Evolutionary conservation across 2,113 vertebrate species (phyloP), one percentile per base, ranked within the genome.

Genomic region (Channa maculata): DNA sequence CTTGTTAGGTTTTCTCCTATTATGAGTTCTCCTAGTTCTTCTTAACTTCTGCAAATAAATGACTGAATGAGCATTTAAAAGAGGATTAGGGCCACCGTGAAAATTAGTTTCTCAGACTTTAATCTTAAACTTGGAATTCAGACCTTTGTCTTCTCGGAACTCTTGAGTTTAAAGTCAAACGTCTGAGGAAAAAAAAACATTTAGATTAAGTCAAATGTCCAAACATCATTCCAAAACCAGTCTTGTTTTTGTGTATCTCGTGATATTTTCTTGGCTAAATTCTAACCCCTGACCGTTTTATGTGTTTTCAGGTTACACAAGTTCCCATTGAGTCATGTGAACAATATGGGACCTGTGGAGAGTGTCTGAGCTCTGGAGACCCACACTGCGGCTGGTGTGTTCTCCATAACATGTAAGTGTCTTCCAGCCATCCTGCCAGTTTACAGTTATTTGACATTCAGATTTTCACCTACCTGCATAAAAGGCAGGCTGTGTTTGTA

Each of bases 321-420:
- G 96, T 99, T 71, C 97, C 97, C 0, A 96, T 99, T 68, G 97
- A 99, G 88, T 96, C 96, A 0, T 99, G 98, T 3, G 96, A 97
- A 87, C 98, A 99, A 92, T 99, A 99, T 59, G 95, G 94, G 2
- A 98, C 96, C 3, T 99, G 98, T 48, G 94, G 95, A 24, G 97
- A 99, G 91, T 99, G 98, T 71, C 92, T 99, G 89, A 99, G 98
- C 88, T 99, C 98, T 0, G 98, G 97, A 7, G 98, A 99, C 77
- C 98, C 98, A 1, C 98, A 99, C 92, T 99, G 98, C 0, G 98
- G 98, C 84, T 99, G 98, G 98, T 99, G 98, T 86, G 94, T 96
- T 5, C 96, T 99, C 62, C 98, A 99, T 78, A 98, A 97, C 89
- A 95, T 95, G 98, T 99, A 89, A 98, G 98, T 99, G 65, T 44